phyloP scores from a whole-genome alignment of 2,797 vertebrate genomes.

The Typhlichthys eigenmanni region DNA sequence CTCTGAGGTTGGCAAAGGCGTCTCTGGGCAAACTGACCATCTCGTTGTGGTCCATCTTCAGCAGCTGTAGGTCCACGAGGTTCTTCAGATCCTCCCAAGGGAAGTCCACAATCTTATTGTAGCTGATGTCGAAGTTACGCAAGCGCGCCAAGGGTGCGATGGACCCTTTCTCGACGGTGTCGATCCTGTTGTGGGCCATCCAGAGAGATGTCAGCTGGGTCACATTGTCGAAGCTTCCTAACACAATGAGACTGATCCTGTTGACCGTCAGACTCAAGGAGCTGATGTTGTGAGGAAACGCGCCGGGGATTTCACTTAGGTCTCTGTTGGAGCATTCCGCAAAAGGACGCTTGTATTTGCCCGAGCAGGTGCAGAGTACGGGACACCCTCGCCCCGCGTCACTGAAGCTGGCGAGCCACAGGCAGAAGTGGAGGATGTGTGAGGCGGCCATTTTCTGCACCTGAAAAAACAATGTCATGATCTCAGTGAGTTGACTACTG shows the following conservation, averaged over 20 bases:
- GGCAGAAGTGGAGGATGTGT: conserved; percentile 59
- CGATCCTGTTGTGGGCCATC: conserved; percentile 88
- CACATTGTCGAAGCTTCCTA: conserved; percentile 81
- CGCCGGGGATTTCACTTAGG: conserved; percentile 80
- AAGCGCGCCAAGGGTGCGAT: conserved; percentile 82
- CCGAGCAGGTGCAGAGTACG: conserved; percentile 83
- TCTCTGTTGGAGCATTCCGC: conserved; percentile 91
- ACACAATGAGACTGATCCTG: conserved; percentile 79
- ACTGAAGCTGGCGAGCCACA: conserved; percentile 61
- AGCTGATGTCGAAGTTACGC: conserved; percentile 90
- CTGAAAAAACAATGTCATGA: conserved; percentile 53
- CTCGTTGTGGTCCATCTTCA: conserved; percentile 95
- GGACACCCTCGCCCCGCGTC: conserved; percentile 78
- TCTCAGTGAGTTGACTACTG: neutral
- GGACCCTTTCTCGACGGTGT: conserved; percentile 78
- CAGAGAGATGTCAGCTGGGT: conserved; percentile 87
- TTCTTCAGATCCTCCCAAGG: conserved; percentile 92
- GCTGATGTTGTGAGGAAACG: conserved; percentile 85
- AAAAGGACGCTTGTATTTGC: conserved; percentile 83
- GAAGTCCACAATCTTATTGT: conserved; percentile 89
- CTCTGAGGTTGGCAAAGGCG: conserved; percentile 83
- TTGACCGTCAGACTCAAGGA: conserved; percentile 89
- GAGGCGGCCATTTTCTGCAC: conserved; percentile 74
- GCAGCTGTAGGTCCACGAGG: conserved; percentile 84
- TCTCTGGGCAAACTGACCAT: conserved; percentile 83